Evolutionary conservation across 2,888 invertebrate genomes (phyloP), one percentile per base, ranked within the genome.

Genomic region (Drosophila histrio): DNA sequence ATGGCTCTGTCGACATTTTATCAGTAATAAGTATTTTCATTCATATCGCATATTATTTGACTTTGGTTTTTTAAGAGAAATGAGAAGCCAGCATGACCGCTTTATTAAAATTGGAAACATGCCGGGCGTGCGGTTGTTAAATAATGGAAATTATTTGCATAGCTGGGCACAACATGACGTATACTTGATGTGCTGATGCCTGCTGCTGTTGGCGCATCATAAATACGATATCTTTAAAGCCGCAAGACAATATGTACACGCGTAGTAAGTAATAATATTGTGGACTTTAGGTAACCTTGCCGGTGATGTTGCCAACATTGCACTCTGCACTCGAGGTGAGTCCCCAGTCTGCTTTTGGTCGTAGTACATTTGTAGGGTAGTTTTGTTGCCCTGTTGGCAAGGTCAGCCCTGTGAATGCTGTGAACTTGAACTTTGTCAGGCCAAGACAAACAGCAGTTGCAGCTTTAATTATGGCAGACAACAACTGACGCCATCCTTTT

Each of bases 381-480:
- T 52, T 73, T 57, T 39, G 66, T 34, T 3, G 28, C 26, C 28
- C 44, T 28, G 44, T 11, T 28, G 17, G 57, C 75, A 77, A 76
- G 77, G 77, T 72, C 77, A 65, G 47, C 44, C 36, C 46, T 47
- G 43, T 44, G 32, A 61, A 30, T 36, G 38, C 17, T 52, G 56
- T 56, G 77, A 76, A 76, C 76, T 76, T 76, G 76, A 76, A 77
- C 76, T 77, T 72, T 72, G 73, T 69, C 69, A 69, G 72, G 43
- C 39, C 57, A 58, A 73, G 73, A 69, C 50, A 56, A 73, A 61
- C 57, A 56, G 46, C 50, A 41, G 39, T 44, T 54, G 58, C 34
- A 44, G 77, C 69, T 77, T 77, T 76, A 77, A 77, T 72, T 76
- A 66, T 53, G 54, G 52, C 66, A 77, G 64, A 76, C 73, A 69